Evolutionary conservation across 2,797 vertebrate species (phyloP), one percentile per base, ranked within the genome.

Genomic region (Geotrypetes seraphini): DNA sequence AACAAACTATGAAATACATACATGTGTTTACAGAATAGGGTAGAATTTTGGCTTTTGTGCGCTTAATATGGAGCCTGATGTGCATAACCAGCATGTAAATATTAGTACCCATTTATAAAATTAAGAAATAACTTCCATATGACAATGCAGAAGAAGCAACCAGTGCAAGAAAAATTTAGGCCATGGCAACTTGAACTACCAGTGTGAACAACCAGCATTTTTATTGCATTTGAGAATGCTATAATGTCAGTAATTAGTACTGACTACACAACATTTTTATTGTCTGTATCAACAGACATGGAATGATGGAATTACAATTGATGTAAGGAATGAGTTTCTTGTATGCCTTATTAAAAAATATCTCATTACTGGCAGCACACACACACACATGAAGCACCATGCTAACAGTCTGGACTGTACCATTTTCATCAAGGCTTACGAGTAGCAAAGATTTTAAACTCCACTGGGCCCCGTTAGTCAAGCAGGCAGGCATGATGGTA

Each of bases 151-250:
- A n/a, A n/a, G n/a, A n/a, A n/a, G n/a, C n/a, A n/a, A n/a, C n/a
- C n/a, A n/a, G n/a, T n/a, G n/a, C n/a, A n/a, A n/a, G n/a, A n/a
- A n/a, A n/a, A n/a, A n/a, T n/a, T n/a, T n/a, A 15, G 72, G 65
- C 78, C 69, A 64, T 69, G 62, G 81, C 70, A 59, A 86, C 79
- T 56, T 37, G 52, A 66, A 71, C 77, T 77, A 78, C 67, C 43
- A 82, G 71, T 86, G 69, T 90, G 83, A 92, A 90, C 87, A 90
- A 92, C 88, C 89, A 90, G 88, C 83, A 84, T 90, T 93, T 83
- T 96, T 95, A 96, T 96, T 97, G 92, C 92, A 91, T 94, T 89
- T 89, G 86, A 85, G 85, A 92, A 92, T 86, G 91, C 85, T 84
- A 84, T 83, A 61, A 80, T 71, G 81, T 92, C 91, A 89, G 89